Evolutionary conservation across 2,888 invertebrate species (phyloP).

Genomic region (Drosophila prostipennis): DNA sequence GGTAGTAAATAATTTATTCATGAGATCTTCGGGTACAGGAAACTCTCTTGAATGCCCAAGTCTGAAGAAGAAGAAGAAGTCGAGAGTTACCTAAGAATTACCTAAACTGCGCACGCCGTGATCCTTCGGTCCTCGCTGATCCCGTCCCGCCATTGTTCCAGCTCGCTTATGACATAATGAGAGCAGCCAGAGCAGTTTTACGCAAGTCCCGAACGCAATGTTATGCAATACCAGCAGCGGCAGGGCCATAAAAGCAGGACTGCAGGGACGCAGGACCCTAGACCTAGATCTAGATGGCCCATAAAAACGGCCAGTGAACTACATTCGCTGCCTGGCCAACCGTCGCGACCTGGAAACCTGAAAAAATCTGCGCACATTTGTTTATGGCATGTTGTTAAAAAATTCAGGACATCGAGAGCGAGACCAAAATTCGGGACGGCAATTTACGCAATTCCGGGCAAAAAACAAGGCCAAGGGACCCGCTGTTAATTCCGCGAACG

Average conservation of each 20-base stretch:
- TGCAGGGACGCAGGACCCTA: conserved; percentile 4
- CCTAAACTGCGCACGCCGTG: conserved; percentile 38
- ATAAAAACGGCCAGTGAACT: conserved; percentile 64
- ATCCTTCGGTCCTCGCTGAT: conserved; percentile 11
- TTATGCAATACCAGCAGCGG: conserved; percentile 69
- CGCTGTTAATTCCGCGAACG: conserved; percentile 41
- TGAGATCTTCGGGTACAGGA: conserved; percentile 55
- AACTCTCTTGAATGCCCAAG: conserved; percentile 52
- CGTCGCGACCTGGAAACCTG: conserved; percentile 11
- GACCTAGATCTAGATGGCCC: conserved; percentile 54
- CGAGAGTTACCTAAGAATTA: conserved; percentile 19
- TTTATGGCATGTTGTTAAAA: conserved; percentile 66
- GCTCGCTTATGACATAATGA: conserved; percentile 68
- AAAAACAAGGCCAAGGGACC: conserved; percentile 57
- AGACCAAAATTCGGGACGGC: conserved; percentile 1
- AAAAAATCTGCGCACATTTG: conserved; percentile 48
- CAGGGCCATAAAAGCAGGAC: conserved; percentile 52
- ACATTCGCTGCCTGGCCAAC: conserved; percentile 27
- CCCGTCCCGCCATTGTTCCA: conserved; percentile 47
- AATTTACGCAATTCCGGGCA: conserved; percentile 60
- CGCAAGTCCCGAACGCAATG: conserved; percentile 61
- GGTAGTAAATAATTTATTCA: conserved; percentile 21
- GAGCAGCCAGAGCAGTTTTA: conserved; percentile 22
- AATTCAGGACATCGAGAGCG: conserved; percentile 65
- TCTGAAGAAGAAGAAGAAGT: not conserved